These are phyloP conservation scores for Smutsia gigantea DNA, from an alignment of 2,797 vertebrate species.

Conservation along the genomic window DNA sequence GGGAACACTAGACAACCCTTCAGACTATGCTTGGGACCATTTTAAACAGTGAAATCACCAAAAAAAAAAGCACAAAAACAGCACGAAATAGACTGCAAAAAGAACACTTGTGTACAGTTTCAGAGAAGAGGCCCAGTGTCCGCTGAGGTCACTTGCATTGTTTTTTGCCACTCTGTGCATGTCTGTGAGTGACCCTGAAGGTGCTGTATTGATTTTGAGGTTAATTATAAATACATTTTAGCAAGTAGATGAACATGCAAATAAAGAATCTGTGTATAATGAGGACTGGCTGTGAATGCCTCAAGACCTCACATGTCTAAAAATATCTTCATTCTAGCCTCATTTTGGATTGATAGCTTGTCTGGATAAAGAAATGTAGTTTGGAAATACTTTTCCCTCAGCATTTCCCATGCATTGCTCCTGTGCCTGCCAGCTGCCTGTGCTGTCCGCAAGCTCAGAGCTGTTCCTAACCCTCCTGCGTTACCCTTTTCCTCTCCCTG, in stretches of 20 bases:
- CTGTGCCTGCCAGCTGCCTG: background rate
- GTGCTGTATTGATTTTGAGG: background rate
- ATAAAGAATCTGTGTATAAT: background rate
- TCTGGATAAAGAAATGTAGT: background rate
- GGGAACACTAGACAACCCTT: background rate
- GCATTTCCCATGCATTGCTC: fast-evolving
- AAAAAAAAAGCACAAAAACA: too few species aligned
- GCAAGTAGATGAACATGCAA: background rate
- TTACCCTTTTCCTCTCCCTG: background rate
- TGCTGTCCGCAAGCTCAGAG: background rate
- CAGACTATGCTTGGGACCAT: background rate
- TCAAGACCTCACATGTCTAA: background rate
- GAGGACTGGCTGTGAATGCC: background rate
- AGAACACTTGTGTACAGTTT: background rate
- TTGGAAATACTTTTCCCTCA: background rate
- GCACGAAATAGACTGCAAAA: fast-evolving
- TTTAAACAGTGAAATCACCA: background rate
- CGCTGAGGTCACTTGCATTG: fast-evolving
- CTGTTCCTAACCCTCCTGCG: background rate
- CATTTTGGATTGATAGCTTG: background rate
- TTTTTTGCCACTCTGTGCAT: fast-evolving
- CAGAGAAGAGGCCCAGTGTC: too few species aligned
- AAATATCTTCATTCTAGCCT: background rate
- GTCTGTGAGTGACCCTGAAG: background rate
- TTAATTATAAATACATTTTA: background rate